These are phyloP conservation scores for Phaedon cochleariae DNA, from an alignment of 2,888 invertebrate genomes.

Conservation along the genomic window DNA sequence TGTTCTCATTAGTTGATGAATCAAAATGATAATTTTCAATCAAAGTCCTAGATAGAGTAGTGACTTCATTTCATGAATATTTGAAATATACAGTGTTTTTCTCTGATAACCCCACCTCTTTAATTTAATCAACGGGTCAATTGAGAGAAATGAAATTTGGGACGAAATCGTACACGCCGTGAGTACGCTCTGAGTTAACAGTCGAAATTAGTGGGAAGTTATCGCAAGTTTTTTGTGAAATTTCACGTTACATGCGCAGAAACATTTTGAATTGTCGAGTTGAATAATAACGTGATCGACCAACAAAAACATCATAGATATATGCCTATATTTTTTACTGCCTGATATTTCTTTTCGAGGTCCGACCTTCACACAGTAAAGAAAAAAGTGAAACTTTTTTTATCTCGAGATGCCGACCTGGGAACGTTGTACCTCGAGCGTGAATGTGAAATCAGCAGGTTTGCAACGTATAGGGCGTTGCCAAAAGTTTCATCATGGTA, in stretches of 20 bases:
- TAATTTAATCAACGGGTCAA: too few relatives aligned
- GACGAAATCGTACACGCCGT: too few relatives aligned
- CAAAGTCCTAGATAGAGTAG: too few relatives aligned
- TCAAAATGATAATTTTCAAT: too few relatives aligned
- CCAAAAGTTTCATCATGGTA: neutral
- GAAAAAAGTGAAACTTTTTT: neutral
- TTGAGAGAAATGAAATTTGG: too few relatives aligned
- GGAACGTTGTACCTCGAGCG: constrained; percentile 1
- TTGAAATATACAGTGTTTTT: too few relatives aligned
- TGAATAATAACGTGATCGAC: neutral
- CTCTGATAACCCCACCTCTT: too few relatives aligned
- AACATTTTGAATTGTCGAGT: neutral
- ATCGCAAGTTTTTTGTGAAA: neutral
- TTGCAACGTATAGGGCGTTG: neutral
- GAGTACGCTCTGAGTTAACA: neutral
- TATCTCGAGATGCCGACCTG: constrained; percentile 1
- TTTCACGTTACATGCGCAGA: neutral
- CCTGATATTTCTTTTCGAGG: neutral
- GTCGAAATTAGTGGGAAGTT: neutral
- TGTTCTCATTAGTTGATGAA: too few relatives aligned
- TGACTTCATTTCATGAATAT: too few relatives aligned
- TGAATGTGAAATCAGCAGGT: neutral
- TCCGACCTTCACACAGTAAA: neutral
- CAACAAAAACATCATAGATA: neutral
- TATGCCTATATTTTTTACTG: constrained; percentile 3